Evolutionary conservation across 2,888 invertebrate species (phyloP), one percentile per base, ranked within the genome.

Genomic region (Athalia rosae): DNA sequence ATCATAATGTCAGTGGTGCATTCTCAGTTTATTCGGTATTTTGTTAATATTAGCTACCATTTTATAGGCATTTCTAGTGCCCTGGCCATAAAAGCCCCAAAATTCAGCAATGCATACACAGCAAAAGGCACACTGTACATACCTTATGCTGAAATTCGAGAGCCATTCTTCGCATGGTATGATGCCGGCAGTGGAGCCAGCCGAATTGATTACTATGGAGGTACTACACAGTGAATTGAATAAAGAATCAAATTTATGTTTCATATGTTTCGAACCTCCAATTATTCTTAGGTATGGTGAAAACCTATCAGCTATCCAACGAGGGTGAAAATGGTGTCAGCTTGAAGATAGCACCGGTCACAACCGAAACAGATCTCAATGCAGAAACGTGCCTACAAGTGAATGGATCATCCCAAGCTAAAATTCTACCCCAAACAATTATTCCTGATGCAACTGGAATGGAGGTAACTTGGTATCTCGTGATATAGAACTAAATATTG

Each of bases 201-300:
- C 61, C 93, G 98, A 66, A 96, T 99, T 79, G 98, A 98, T 90
- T 99, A 98, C 87, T 99, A 99, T 90, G 97, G 96, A 80, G 95
- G 95, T 89, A 89, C 28, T 81, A 82, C 77, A 11, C 28, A 50
- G 28, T 50, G 3, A 28, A 28, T 9, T 4, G 6, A 4, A 11
- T 41, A 15, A 41, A 28, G 28, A 28, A 28, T 28, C 28, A 28
- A 28, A 1, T 28, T 28, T 28, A 28, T 28, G 28, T 28, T 28
- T 28, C 28, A 28, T 28, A 28, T 28, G 28, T 28, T 28, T 28
- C 28, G 28, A 28, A 28, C 28, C 28, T 63, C 61, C 64, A 45
- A 56, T 79, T 81, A 81, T 4, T 77, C 82, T 3, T 77, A 93
- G 93, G 92, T 71, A 96, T 97, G 95, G 97, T 97, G n/a, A 95